Conservation (phyloP, 2,797 vertebrate genomes). For the Eurystomus glaucurus region DNA sequence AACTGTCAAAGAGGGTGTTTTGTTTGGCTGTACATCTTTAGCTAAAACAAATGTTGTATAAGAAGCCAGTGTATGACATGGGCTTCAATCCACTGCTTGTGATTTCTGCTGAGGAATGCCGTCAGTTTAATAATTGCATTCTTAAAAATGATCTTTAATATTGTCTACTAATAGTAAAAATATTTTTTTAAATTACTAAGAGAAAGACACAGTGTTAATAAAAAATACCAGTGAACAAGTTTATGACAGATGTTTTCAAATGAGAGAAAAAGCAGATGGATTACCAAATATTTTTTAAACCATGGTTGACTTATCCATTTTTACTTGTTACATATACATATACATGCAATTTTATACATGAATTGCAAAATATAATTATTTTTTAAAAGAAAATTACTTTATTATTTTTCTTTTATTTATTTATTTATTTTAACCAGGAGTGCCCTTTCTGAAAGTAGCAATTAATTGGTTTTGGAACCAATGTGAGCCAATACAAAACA, state of each 20-base stretch:
- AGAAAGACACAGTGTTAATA: neutral
- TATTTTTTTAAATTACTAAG: neutral
- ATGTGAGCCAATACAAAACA: neutral
- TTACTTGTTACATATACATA: neutral
- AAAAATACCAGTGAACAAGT: neutral
- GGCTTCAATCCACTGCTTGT: neutral
- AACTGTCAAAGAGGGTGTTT: neutral
- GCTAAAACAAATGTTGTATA: neutral
- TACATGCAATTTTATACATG: neutral
- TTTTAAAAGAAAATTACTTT: neutral
- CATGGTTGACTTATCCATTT: neutral
- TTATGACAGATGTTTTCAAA: neutral
- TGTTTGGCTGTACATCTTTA: neutral
- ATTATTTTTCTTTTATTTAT: neutral
- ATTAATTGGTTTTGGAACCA: rapidly evolving
- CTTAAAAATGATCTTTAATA: neutral
- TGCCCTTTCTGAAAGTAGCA: neutral
- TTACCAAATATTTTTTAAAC: neutral
- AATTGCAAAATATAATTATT: neutral
- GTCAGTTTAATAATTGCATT: neutral
- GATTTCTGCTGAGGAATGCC: neutral
- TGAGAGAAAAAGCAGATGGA: neutral
- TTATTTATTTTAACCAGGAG: neutral
- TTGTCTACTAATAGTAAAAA: neutral
- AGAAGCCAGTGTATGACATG: neutral